Conservation (phyloP, 2,113 vertebrate species). For the Triplophysa siluroides region DNA sequence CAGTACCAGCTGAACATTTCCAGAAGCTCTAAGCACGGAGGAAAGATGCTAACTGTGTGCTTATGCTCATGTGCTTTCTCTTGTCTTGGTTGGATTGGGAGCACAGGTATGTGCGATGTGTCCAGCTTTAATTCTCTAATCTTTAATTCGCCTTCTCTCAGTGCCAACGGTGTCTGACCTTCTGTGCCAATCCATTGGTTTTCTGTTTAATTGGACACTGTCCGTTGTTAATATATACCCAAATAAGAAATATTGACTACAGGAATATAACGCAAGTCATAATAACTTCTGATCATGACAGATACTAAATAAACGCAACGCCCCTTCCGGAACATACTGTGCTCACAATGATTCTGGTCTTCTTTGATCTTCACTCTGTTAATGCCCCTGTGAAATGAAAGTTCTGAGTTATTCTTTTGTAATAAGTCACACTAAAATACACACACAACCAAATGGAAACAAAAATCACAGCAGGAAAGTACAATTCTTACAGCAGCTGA, state of each 20-base stretch:
- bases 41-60: background rate
- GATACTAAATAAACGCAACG: background rate
- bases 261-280: background rate
- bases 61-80: background rate
- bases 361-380: slow-evolving; percentile 38
- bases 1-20: background rate
- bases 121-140: background rate
- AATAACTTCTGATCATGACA: too few relatives aligned
- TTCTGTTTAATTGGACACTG: background rate
- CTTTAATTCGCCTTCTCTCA: too few relatives aligned
- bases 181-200: background rate
- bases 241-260: background rate
- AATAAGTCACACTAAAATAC: slow-evolving; percentile 16
- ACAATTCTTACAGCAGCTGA: slow-evolving; percentile 75
- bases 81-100: background rate
- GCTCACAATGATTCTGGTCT: slow-evolving; percentile 47
- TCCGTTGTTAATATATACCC: background rate
- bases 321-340: background rate
- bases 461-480: background rate
- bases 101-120: background rate
- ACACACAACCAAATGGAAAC: slow-evolving; percentile 23
- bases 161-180: slow-evolving; percentile 6
- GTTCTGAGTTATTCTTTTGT: background rate
- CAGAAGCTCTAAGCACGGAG: background rate
- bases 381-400: slow-evolving; percentile 44